These are phyloP conservation scores for Delia radicum DNA, from an alignment of 1,140 invertebrate genomes.

Conservation along the genomic window DNA sequence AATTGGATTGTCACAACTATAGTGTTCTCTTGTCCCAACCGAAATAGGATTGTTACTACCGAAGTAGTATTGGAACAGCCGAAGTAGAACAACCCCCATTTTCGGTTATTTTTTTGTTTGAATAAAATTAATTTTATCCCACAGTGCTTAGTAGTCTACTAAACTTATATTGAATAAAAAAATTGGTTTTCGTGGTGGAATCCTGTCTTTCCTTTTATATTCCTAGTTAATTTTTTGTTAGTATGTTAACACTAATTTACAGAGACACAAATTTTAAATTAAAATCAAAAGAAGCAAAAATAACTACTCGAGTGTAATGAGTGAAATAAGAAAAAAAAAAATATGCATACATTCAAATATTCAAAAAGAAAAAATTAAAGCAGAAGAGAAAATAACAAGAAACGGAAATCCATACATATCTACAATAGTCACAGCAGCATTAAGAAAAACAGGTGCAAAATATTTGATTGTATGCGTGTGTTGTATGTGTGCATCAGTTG, in stretches of 20 bases:
- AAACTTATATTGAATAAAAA: not conserved
- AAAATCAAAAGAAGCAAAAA: not conserved
- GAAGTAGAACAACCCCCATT: too few relatives aligned
- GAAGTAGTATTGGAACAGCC: too few relatives aligned
- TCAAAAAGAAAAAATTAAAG: not conserved
- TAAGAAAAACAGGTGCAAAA: not conserved
- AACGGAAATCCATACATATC: not conserved
- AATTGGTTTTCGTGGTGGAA: not conserved
- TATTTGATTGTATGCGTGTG: too few relatives aligned
- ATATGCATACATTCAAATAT: not conserved
- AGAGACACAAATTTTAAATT: conserved; percentile 17
- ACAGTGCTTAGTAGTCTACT: not conserved
- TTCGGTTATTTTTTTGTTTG: too few relatives aligned
- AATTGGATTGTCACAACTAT: too few relatives aligned
- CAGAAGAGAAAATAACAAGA: not conserved
- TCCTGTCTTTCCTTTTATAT: not conserved
- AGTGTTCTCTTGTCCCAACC: too few relatives aligned
- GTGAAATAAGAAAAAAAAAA: not conserved
- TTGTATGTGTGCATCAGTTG: too few relatives aligned
- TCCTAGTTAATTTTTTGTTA: not conserved
- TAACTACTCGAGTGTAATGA: conserved; percentile 14
- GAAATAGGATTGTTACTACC: too few relatives aligned
- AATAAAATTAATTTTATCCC: not conserved
- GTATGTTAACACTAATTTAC: conserved; percentile 13
- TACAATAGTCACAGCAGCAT: not conserved